Base-by-base conservation (phyloP, 2,888 invertebrate genomes). In the Andrena chrysosceles region DNA sequence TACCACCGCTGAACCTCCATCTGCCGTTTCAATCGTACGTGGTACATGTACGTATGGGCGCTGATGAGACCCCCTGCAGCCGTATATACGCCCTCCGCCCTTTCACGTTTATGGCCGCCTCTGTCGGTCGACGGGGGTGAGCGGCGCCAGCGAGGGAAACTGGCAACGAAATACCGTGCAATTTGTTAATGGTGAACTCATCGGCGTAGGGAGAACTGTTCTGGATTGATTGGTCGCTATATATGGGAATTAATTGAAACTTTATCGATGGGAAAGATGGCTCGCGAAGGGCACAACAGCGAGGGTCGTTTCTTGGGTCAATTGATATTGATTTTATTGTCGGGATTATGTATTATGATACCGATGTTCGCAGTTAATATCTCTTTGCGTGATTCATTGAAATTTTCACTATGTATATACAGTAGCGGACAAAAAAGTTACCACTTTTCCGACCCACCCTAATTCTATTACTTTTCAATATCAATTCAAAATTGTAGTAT, bases 161-260 rank as follows among this genome's bases (percentile, higher is more conserved):
- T 2, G 49, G 16, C 26, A 60, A 64, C 60, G 67, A 73, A 73
- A 77, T 77, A 73, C 62, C 42, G 66, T 4, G 67, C 71, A 71
- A 80, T 81, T 72, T 72, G 54, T 80, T 81, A 81, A 80, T 80
- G 60, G 71, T 10, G 49, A 63, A 71, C 29, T 52, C 66, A 63
- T 72, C 80, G 52, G 20, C 13, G 29, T 2, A 10, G 8, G 7
- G 10, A 2, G 29, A 7, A 69, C 6, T 13, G n/a, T 42, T 31
- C 20, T 4, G 26, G 56, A 64, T 68, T 35, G 54, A 56, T 29
- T 16, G n/a, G 10, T 66, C 4, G 8, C n/a, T n/a, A 8, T 48
- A 42, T 42, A 56, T 54, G 62, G 42, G 48, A 68, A 71, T 71
- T 68, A 56, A 33, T 79, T 62, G 62, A 62, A 52, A 54, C 20